Percentiles rank a stretch among this genome's conserved stretches.
phyloP scores from a whole-genome alignment of 2,113 vertebrate species.

The Ceyx cyanopectus region DNA sequence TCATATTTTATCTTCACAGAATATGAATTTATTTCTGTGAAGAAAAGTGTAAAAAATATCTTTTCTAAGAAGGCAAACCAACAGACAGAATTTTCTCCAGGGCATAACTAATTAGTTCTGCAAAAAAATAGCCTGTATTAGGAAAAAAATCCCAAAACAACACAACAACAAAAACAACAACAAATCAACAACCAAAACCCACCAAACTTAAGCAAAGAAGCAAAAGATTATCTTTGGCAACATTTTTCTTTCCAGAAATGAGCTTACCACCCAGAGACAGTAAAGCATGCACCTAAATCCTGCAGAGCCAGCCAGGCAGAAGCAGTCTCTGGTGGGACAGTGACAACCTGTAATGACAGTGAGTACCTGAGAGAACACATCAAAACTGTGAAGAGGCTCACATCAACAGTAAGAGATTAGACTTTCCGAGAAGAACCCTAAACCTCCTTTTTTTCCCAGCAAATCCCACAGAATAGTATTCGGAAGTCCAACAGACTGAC shows the following conservation, averaged over 20 bases:
- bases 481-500: background rate
- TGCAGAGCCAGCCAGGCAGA: background rate
- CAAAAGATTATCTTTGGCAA: background rate
- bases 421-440: background rate
- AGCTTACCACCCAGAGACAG: background rate
- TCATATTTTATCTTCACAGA: background rate
- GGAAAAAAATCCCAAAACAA: constrained; percentile 43
- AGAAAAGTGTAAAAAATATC: constrained; percentile 9
- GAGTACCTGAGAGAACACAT: background rate
- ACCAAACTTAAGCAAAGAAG: background rate
- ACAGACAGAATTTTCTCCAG: constrained; percentile 63
- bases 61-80: constrained; percentile 44
- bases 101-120: constrained; percentile 77
- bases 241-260: background rate
- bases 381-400: background rate
- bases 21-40: background rate
- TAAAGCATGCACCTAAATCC: background rate
- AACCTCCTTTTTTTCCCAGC: background rate
- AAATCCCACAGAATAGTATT: background rate
- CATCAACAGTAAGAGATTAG: background rate
- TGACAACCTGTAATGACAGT: background rate
- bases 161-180: no score
- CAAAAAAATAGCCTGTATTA: constrained; percentile 68
- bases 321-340: fast-evolving
- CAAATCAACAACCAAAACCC: no score